These are phyloP conservation scores for Rhagologus leucostigma DNA, from an alignment of 2,113 vertebrate genomes.

Conservation along the genomic window DNA sequence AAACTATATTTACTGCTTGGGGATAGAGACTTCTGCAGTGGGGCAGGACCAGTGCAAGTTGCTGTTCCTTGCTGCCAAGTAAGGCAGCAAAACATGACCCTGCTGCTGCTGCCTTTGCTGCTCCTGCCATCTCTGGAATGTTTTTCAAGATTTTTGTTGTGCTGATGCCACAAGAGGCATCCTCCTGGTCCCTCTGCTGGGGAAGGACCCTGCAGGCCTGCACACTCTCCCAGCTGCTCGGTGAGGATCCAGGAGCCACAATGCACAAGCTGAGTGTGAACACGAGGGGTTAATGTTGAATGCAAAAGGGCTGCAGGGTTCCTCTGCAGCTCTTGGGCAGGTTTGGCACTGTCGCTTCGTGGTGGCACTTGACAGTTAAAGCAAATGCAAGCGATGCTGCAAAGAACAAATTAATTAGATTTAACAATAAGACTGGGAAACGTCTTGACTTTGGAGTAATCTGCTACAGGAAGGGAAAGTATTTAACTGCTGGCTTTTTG, in stretches of 20 bases:
- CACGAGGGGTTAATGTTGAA: not conserved
- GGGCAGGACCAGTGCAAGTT: not conserved
- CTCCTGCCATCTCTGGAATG: not conserved
- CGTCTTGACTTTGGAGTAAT: not conserved
- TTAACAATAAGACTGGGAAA: not conserved
- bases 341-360: not conserved
- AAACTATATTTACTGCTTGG: not conserved
- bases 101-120: not conserved
- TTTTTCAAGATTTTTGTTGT: not conserved
- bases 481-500: not conserved
- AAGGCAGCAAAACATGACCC: not conserved
- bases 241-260: not conserved
- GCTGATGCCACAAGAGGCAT: not conserved
- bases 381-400: not conserved
- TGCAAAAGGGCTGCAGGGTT: not conserved
- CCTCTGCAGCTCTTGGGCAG: not conserved
- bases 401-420: not conserved
- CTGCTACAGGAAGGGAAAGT: not conserved
- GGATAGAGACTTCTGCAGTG: not conserved
- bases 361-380: not conserved
- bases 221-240: fast-evolving
- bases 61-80: not conserved
- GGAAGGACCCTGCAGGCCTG: not conserved
- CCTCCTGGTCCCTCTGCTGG: not conserved
- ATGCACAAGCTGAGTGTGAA: not conserved